Evolutionary conservation across 2,888 invertebrate species (phyloP), one percentile per base, ranked within the genome.

Genomic region (Rutpela maculata): DNA sequence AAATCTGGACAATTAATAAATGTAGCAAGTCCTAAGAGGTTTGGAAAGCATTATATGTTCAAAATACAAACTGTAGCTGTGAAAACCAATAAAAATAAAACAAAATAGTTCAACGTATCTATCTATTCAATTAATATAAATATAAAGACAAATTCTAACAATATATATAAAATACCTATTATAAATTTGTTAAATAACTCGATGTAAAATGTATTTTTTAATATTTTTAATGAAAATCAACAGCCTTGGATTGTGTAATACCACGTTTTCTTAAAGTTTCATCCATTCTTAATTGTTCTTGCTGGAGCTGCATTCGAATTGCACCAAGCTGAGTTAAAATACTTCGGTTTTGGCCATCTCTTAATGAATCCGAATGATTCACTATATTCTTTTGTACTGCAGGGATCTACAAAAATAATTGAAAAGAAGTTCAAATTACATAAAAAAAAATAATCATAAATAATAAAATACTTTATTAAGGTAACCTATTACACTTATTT

Each of bases 251-350:
- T 87, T 89, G 89, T 87, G 87, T 85, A 82, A 87, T 82, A 80
- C 87, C 88, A 80, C 89, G 87, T 85, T 87, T 88, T 78, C 88
- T 86, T 82, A 90, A 83, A 69, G 87, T 87, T 84, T 90, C 90
- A 87, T 93, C 93, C 80, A 93, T 88, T 81, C 92, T 91, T 76
- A 94, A 86, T 86, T 93, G 93, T 76, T 94, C 94, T 60, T 93
- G 89, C 82, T 94, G 94, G 83, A 94, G 84, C 83, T 94, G 94
- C 82, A 93, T 90, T 57, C 94, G 88, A 75, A 94, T 94, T 15
- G 94, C 93, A 0, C 94, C 94, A 55, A 94, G 87, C 85, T 94
- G 94, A 0, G 94, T 94, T 78, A 94, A 84, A 76, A 94, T 93
- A 72, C 93, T 90, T 83, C 89, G 91, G 79, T 90, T 91, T 15